These are phyloP conservation scores for Hypena proboscidalis DNA, from an alignment of 2,888 invertebrate species.

Conservation along the genomic window DNA sequence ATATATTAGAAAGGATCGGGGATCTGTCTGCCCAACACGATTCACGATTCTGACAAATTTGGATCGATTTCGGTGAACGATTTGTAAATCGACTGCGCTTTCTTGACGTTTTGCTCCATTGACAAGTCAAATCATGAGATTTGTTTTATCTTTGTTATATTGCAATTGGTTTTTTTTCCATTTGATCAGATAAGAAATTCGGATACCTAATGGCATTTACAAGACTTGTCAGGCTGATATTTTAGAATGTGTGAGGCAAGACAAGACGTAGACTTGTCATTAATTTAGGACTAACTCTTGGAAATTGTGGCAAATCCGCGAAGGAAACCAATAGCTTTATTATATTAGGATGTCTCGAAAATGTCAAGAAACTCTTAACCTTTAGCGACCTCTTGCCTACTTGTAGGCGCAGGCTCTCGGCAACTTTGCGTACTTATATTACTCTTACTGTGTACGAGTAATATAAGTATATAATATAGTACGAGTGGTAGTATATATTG, in stretches of 20 bases:
- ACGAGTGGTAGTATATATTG: no score
- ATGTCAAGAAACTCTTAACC: slow-evolving; percentile 7
- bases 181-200: no score
- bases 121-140: no score
- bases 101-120: not conserved
- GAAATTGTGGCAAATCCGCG: not conserved
- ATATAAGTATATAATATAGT: no score
- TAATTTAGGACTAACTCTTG: not conserved
- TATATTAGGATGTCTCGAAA: slow-evolving; percentile 2
- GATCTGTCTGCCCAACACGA: slow-evolving; percentile 33
- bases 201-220: no score
- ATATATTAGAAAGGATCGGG: slow-evolving; percentile 43
- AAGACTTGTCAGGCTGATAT: no score
- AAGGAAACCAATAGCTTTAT: not conserved
- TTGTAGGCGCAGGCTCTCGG: not conserved
- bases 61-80: slow-evolving; percentile 1
- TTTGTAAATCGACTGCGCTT: not conserved
- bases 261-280: not conserved
- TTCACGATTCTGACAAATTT: slow-evolving; percentile 25
- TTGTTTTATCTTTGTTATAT: no score
- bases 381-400: slow-evolving; percentile 3
- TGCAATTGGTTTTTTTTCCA: no score
- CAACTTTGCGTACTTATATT: no score
- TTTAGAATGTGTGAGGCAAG: no score
- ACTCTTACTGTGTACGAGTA: not conserved